Evolutionary conservation across 2,797 vertebrate genomes (phyloP).

Genomic region (Pangasius krempfi): DNA sequence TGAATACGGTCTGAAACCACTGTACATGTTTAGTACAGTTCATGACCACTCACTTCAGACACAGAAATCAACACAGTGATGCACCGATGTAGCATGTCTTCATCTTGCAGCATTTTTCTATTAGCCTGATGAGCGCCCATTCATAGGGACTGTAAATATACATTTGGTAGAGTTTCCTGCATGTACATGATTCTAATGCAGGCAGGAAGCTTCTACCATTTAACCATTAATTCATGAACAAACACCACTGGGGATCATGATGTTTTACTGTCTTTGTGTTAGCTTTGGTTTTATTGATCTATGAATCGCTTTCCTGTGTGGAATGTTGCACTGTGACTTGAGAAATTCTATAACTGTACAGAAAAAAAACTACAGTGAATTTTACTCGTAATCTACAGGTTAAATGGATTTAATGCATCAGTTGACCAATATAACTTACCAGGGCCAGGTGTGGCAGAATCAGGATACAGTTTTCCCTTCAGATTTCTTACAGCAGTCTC

Average conservation of each 20-base stretch:
- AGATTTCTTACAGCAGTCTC: slow-evolving; percentile 89
- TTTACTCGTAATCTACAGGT: neutral
- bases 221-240: neutral
- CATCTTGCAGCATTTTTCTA: neutral
- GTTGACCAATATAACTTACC: slow-evolving; percentile 55
- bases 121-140: neutral
- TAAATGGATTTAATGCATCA: neutral
- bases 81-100: neutral
- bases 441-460: slow-evolving; percentile 61
- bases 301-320: neutral
- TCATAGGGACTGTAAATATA: neutral
- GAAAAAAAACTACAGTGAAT: neutral
- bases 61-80: neutral
- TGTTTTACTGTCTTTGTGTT: neutral
- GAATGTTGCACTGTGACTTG: neutral
- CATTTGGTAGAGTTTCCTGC: neutral
- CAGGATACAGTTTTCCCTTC: slow-evolving; percentile 88
- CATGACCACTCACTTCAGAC: neutral
- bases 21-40: neutral
- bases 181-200: neutral
- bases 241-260: neutral
- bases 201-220: neutral
- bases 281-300: neutral
- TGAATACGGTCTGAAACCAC: neutral
- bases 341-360: neutral